These are phyloP conservation scores for Cassiopea andromeda DNA, from an alignment of 30 jellyfish, hydroid and myxozoan species.

Conservation along the genomic window DNA sequence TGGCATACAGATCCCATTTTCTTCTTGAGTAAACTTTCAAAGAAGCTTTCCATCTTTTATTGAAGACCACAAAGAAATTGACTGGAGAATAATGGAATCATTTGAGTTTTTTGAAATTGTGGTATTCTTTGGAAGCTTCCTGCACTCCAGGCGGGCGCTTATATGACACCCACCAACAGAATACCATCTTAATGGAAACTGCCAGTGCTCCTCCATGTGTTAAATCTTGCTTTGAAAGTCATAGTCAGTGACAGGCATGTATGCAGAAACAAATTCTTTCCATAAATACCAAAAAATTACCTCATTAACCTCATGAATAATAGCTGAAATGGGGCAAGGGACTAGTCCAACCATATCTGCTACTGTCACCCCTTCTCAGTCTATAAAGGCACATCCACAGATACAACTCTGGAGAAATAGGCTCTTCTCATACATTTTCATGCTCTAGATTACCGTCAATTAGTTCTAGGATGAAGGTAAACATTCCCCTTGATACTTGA, in stretches of 20 bases:
- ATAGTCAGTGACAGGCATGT: constrained; percentile 2
- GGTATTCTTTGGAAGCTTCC: constrained; percentile 11
- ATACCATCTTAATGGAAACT: constrained; percentile 8
- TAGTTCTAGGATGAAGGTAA: not conserved
- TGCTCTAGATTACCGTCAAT: not conserved
- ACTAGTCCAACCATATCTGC: constrained; percentile 5
- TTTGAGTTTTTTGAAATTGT: constrained; percentile 30
- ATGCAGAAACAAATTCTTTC: constrained; percentile 3
- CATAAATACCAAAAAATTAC: not conserved
- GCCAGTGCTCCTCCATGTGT: not conserved
- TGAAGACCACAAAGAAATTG: constrained; percentile 75
- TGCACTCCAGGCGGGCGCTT: not conserved
- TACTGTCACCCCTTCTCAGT: constrained; percentile 1
- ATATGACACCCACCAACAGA: constrained; percentile 8
- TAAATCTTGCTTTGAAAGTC: not conserved
- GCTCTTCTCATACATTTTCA: not conserved
- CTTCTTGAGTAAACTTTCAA: constrained; percentile 31
- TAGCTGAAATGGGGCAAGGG: constrained; percentile 2
- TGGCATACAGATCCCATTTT: constrained; percentile 30
- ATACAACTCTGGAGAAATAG: not conserved
- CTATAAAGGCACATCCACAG: not conserved
- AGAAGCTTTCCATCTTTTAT: constrained; percentile 55
- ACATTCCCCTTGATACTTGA: not conserved
- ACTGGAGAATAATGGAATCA: constrained; percentile 67
- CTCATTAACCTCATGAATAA: constrained; percentile 1